These are phyloP conservation scores for Perccottus glenii DNA, from an alignment of 2,113 vertebrate species.

Conservation along the genomic window DNA sequence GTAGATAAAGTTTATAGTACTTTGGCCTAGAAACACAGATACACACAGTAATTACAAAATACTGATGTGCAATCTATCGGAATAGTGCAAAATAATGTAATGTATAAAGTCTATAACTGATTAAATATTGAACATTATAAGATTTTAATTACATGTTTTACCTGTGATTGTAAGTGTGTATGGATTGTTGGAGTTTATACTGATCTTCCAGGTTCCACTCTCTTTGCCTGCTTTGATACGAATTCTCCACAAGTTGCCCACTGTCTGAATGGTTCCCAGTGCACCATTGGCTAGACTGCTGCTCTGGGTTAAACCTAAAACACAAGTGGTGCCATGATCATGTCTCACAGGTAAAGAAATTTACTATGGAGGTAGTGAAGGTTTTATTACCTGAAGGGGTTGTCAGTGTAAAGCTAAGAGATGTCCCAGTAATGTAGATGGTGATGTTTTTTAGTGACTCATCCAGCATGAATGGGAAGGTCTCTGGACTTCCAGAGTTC, in stretches of 20 bases:
- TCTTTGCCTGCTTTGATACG: constrained; percentile 39
- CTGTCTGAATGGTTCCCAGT: constrained; percentile 62
- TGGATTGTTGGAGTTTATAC: constrained; percentile 47
- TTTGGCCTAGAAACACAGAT: constrained; percentile 69
- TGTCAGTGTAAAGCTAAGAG: constrained; percentile 62
- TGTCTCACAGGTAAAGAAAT: neutral
- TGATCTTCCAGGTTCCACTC: constrained; percentile 67
- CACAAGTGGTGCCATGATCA: neutral
- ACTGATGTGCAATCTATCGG: neutral
- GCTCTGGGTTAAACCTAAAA: constrained; percentile 64
- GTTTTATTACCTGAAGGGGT: constrained; percentile 62
- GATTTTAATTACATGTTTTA: constrained; percentile 14
- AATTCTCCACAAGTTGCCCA: constrained; percentile 73
- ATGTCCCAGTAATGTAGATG: constrained; percentile 72
- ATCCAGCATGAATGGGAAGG: constrained; percentile 69
- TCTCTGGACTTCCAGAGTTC: constrained; percentile 56
- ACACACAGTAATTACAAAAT: neutral
- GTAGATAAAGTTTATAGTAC: constrained; percentile 75
- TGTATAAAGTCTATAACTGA: too few relatives aligned
- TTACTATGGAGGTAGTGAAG: neutral
- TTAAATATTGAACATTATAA: too few relatives aligned
- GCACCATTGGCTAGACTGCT: constrained; percentile 46
- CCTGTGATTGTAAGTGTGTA: constrained; percentile 78
- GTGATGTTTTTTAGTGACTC: constrained; percentile 71
- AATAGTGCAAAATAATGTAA: too few relatives aligned